Percentiles rank a stretch among this genome's conserved stretches.
phyloP scores from a whole-genome alignment of 64 coral and sea anemone genomes.

The Montipora capricornis region DNA sequence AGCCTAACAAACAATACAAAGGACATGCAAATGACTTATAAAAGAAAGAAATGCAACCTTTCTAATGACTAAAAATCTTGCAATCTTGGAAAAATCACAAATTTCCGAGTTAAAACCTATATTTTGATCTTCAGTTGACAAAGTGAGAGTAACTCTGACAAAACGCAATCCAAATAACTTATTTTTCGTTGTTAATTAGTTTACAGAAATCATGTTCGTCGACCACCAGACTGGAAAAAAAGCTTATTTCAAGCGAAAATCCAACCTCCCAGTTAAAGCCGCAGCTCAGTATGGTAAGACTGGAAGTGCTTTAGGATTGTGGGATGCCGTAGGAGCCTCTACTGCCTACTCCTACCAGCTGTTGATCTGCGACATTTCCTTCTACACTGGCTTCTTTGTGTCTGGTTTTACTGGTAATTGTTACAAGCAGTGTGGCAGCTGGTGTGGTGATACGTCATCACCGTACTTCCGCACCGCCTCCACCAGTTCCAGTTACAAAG shows the following conservation, averaged over 20 bases:
- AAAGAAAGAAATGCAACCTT: too few species aligned
- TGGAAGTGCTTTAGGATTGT: conserved; percentile 3
- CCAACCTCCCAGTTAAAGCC: neutral
- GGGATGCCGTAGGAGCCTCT: conserved; percentile 1
- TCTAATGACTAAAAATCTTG: too few species aligned
- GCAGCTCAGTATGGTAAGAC: neutral
- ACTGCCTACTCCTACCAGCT: conserved; percentile 17
- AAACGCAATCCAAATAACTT: neutral
- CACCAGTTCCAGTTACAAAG: neutral
- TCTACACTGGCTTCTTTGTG: conserved; percentile 18
- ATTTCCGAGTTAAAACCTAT: too few species aligned
- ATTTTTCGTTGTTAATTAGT: neutral
- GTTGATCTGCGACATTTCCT: conserved; percentile 1
- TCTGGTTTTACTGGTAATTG: conserved; percentile 23
- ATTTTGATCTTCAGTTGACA: neutral
- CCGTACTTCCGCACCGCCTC: conserved; percentile 52
- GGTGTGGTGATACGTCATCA: neutral
- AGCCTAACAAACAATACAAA: too few species aligned
- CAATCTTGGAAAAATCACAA: too few species aligned
- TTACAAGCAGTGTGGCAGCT: neutral
- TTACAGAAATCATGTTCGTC: conserved; percentile 39
- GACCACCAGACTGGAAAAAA: conserved; percentile 8
- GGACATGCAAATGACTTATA: too few species aligned
- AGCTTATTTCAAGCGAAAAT: neutral
- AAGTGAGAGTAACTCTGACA: neutral